phyloP scores from a whole-genome alignment of 2,113 vertebrate genomes.

The Upupa epops region DNA sequence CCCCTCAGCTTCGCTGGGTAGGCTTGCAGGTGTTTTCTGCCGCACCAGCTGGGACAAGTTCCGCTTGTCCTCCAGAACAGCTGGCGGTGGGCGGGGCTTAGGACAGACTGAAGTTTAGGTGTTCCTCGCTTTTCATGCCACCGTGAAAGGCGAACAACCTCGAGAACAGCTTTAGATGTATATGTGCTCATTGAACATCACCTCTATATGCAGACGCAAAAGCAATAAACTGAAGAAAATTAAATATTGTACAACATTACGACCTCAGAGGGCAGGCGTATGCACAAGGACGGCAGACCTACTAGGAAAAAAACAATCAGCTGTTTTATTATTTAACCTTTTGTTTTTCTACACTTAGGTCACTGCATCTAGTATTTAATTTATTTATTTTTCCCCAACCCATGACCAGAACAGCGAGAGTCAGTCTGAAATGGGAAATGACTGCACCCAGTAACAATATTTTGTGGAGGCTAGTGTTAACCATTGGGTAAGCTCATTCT shows the following conservation, averaged over 20 bases:
- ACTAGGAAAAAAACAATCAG: not conserved
- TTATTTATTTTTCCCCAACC: accelerated
- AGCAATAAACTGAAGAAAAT: not conserved
- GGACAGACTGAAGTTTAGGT: not conserved
- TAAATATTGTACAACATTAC: not conserved
- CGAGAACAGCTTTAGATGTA: accelerated
- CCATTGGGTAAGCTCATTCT: accelerated
- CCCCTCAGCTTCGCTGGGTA: accelerated
- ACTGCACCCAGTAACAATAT: too few species aligned
- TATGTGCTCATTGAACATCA: not conserved
- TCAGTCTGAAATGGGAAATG: not conserved
- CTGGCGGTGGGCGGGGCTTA: accelerated
- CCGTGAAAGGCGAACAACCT: too few species aligned
- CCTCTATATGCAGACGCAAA: too few species aligned
- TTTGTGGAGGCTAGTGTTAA: not conserved
- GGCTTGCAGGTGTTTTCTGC: accelerated
- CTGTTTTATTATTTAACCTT: not conserved
- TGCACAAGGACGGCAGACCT: too few species aligned
- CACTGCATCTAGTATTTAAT: not conserved
- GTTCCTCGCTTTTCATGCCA: not conserved
- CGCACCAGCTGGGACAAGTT: accelerated
- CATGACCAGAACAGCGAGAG: accelerated
- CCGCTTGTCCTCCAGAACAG: accelerated
- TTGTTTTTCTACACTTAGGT: not conserved
- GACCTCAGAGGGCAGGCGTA: not conserved